Evolutionary conservation across 2,888 invertebrate genomes (phyloP).

Genomic region (Patella caerulea): DNA sequence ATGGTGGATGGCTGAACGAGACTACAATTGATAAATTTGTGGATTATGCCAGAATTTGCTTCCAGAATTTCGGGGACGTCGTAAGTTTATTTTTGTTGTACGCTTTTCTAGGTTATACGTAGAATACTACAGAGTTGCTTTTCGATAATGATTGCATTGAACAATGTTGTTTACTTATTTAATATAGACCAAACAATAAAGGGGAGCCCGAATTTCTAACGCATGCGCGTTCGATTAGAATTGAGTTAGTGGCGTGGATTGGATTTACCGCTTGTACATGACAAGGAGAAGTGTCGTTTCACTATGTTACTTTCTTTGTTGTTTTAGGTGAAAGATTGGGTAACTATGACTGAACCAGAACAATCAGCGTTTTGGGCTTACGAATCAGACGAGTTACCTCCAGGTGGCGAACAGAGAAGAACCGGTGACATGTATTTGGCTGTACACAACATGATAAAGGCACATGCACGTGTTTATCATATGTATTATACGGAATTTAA

Average conservation of each 20-base stretch:
- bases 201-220: no score
- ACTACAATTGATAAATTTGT: constrained; percentile 62
- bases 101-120: background rate
- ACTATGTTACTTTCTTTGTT: background rate
- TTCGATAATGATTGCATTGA: no score
- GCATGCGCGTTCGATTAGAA: no score
- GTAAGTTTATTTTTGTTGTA: constrained; percentile 43
- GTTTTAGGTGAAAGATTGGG: constrained; percentile 70
- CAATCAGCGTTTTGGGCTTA: constrained; percentile 42
- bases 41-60: constrained; percentile 69
- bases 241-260: no score
- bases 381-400: constrained; percentile 23
- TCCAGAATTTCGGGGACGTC: constrained; percentile 68
- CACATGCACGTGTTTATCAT: constrained; percentile 42
- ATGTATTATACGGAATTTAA: constrained; percentile 28
- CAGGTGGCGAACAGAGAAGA: background rate
- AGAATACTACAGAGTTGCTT: background rate
- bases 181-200: no score
- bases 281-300: no score
- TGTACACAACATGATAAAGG: constrained; percentile 38
- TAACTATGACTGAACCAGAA: constrained; percentile 83
- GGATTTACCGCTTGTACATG: no score
- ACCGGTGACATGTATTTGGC: constrained; percentile 24
- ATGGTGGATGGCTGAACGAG: constrained; percentile 70
- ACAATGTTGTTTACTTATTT: no score